Conservation (phyloP, 2,797 vertebrate species). For the Otolemur crassicaudatus region DNA sequence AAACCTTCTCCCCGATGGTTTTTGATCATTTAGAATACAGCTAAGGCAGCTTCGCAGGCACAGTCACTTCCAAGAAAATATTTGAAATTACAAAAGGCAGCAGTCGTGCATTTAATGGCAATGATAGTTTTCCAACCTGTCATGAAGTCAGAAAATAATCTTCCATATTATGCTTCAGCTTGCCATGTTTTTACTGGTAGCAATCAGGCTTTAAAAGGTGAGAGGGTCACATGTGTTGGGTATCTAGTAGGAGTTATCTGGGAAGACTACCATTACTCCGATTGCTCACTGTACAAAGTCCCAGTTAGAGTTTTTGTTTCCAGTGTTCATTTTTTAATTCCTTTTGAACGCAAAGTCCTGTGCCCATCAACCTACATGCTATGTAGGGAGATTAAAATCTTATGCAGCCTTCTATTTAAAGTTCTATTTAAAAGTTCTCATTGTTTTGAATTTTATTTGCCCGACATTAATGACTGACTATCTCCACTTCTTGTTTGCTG, state of each 20-base stretch:
- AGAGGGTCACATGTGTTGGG: neutral
- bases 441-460: neutral
- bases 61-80: neutral
- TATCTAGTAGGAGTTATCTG: neutral
- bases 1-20: neutral
- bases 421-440: neutral
- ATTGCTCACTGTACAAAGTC: neutral
- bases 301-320: neutral
- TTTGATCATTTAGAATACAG: conserved; percentile 2
- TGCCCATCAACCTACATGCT: neutral
- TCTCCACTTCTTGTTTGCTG: neutral
- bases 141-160: neutral
- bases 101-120: neutral
- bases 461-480: neutral
- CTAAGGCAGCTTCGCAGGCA: neutral
- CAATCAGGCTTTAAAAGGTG: neutral
- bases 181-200: neutral
- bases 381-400: neutral
- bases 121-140: neutral
- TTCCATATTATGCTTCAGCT: neutral
- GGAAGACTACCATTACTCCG: neutral
- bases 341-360: neutral
- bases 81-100: neutral
- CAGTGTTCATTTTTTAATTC: neutral
- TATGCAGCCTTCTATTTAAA: neutral